Evolutionary conservation across 2,113 vertebrate species (phyloP), one percentile per base, ranked within the genome.

Genomic region (Laticauda colubrina): DNA sequence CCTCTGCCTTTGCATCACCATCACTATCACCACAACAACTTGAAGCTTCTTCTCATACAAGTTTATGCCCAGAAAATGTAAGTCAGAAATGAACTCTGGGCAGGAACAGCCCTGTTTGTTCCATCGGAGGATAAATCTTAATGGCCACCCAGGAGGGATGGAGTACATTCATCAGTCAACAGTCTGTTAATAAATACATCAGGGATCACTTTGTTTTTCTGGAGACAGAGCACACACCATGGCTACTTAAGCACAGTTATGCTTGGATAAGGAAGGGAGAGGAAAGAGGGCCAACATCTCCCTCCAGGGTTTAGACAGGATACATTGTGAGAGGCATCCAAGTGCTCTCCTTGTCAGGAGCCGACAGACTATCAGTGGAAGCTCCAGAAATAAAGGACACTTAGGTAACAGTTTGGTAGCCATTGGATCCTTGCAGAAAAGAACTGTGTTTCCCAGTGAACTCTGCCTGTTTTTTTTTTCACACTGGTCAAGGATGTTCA

Each of bases 111-210:
- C 43, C 61, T 9, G 81, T 23, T 59, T 4, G 5, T 89, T 91
- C 91, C 89, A 61, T 55, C 9, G 2, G 12, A 91, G 91, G 90
- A 48, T 48, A 56, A 69, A 93, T 87, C 69, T 56, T 90, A 56
- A 24, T 48, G 55, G 57, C 75, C 85, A 0, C 64, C 0, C 0
- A 26, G 23, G 43, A 26, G 23, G 43, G 85, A 81, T 90, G 89
- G 53, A 93, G 95, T 96, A 97, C 96, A 97, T 96, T 97, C 97
- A 96, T 94, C 87, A 21, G 90, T 96, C 97, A 93, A 97, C 96
- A 94, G 93, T 95, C 93, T 95, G 95, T 97, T 98, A 97, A 98
- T 97, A 97, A 98, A 97, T 97, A 97, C 92, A 94, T 95, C 1
- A 29, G 94, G 92, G 89, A 93, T 95, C 93, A 85, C 87, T 91